Evolutionary conservation across 2,113 vertebrate species (phyloP).

Genomic region (Microcebus ravelobensis): DNA sequence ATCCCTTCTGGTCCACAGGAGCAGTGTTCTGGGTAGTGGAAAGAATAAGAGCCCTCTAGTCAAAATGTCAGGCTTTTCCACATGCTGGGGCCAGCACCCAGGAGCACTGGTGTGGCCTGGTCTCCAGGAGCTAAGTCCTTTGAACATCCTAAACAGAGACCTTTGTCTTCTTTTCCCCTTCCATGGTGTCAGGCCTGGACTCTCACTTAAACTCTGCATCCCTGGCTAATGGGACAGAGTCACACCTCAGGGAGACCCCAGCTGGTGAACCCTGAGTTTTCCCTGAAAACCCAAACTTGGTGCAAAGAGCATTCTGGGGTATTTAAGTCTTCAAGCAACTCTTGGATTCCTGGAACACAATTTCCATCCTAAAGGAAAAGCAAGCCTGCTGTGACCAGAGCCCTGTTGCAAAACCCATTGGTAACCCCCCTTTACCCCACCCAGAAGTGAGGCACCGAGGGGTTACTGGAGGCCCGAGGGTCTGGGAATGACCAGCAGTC

Average conservation of each 20-base stretch:
- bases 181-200: background rate
- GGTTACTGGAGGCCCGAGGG: background rate
- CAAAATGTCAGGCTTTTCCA: background rate
- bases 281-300: background rate
- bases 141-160: background rate
- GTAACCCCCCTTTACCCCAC: background rate
- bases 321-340: background rate
- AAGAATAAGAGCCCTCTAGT: background rate
- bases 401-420: background rate
- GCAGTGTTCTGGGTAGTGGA: background rate
- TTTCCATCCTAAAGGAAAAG: background rate
- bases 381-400: background rate
- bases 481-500: background rate
- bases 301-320: background rate
- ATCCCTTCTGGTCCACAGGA: background rate
- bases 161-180: background rate
- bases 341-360: background rate
- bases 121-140: background rate
- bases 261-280: background rate
- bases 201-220: background rate
- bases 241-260: background rate
- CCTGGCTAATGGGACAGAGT: background rate
- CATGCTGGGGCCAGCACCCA: background rate
- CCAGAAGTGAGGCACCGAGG: background rate
- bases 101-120: background rate